Conservation (phyloP, 2,113 vertebrate genomes). For the Monopterus albus region DNA sequence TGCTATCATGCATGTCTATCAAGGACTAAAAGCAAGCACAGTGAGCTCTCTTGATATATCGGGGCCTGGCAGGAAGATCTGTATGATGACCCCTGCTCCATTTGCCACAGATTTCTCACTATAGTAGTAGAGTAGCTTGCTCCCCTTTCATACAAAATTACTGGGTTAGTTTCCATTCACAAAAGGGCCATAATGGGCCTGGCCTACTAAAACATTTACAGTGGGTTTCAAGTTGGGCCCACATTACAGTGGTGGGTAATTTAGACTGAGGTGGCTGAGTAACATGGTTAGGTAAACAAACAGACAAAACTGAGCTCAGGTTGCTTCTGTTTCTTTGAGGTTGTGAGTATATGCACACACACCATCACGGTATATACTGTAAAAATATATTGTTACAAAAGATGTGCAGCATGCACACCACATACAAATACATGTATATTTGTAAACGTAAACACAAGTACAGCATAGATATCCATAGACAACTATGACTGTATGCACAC, state of each 20-base stretch:
- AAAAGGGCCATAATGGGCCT: slow-evolving; percentile 9
- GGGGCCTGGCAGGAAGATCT: slow-evolving; percentile 3
- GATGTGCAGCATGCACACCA: background rate
- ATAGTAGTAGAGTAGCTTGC: background rate
- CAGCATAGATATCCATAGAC: background rate
- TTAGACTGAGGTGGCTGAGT: slow-evolving; percentile 17
- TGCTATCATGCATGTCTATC: slow-evolving; percentile 2
- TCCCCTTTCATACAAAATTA: background rate
- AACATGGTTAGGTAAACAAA: slow-evolving; percentile 2
- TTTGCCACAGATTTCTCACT: background rate
- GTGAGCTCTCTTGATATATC: slow-evolving; percentile 6
- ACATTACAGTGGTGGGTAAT: background rate
- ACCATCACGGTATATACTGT: background rate
- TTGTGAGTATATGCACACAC: background rate
- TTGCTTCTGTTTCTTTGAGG: slow-evolving; percentile 23
- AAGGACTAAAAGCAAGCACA: background rate
- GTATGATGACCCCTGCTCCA: background rate
- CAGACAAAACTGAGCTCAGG: slow-evolving; percentile 41
- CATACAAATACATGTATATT: background rate
- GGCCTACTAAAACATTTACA: slow-evolving; percentile 56
- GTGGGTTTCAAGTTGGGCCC: slow-evolving; percentile 53
- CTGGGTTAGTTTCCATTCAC: background rate
- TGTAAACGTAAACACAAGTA: too few relatives aligned
- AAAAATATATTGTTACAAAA: background rate
- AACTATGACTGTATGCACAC: background rate